Conservation (phyloP, 2,888 invertebrate species). For the Linnaemya tessellans region DNA sequence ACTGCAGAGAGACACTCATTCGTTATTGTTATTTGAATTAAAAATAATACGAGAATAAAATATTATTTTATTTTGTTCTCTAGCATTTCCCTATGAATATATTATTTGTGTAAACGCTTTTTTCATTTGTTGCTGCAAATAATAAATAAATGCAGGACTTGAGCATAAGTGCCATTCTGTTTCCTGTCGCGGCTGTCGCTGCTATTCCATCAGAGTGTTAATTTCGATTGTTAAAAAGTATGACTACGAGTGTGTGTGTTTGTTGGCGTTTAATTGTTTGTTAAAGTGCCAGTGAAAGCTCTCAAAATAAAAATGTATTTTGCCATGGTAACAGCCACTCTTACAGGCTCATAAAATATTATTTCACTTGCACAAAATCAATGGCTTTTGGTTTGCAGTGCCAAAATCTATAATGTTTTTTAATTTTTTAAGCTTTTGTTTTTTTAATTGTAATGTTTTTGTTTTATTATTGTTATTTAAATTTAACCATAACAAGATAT, state of each 20-base stretch:
- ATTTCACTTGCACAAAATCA: neutral
- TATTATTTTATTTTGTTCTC: neutral
- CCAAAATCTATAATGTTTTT: neutral
- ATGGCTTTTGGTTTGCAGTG: neutral
- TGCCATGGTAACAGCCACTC: neutral
- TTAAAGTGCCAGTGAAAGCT: slow-evolving; percentile 33
- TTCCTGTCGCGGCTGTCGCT: neutral
- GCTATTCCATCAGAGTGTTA: slow-evolving; percentile 23
- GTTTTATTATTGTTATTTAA: neutral
- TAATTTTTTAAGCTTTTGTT: too few relatives aligned
- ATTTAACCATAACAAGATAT: neutral
- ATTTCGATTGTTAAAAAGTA: neutral
- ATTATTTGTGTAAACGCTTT: too few relatives aligned
- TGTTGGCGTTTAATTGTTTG: slow-evolving; percentile 43
- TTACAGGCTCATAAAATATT: neutral
- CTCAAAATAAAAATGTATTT: neutral
- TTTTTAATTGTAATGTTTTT: too few relatives aligned
- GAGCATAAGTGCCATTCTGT: neutral
- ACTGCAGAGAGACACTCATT: neutral
- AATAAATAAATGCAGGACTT: neutral
- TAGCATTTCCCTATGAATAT: neutral
- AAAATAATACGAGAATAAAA: neutral
- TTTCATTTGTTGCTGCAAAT: neutral
- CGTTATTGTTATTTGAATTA: neutral
- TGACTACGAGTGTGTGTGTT: neutral